phyloP scores from a whole-genome alignment of 2,888 invertebrate species.

The Lepidochitona cinerea region DNA sequence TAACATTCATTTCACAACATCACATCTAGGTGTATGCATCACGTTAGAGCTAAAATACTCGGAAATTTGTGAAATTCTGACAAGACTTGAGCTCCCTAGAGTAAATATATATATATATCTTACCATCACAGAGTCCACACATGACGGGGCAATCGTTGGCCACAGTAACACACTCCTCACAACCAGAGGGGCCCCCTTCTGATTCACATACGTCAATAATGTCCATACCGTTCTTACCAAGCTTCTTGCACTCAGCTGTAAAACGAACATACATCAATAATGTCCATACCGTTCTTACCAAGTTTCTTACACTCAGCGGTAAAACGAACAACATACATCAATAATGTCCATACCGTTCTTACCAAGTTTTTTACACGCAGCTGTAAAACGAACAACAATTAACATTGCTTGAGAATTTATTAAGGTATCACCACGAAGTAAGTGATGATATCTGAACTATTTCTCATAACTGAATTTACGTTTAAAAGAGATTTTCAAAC shows the following conservation, averaged over 20 bases:
- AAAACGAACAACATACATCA: not conserved
- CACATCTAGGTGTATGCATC: too few relatives aligned
- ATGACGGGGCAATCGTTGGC: slow-evolving; percentile 51
- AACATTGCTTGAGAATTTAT: too few relatives aligned
- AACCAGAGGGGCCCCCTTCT: slow-evolving; percentile 44
- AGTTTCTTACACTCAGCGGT: slow-evolving; percentile 41
- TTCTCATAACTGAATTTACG: too few relatives aligned
- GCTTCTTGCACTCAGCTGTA: slow-evolving; percentile 40
- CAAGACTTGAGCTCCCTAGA: not conserved
- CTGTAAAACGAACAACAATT: slow-evolving; percentile 20
- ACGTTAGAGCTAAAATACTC: too few relatives aligned
- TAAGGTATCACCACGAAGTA: too few relatives aligned
- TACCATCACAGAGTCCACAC: slow-evolving; percentile 55
- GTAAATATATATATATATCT: slow-evolving; percentile 14
- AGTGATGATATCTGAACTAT: too few relatives aligned
- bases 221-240: slow-evolving; percentile 47
- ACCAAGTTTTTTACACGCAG: slow-evolving; percentile 42
- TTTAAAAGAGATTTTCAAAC: too few relatives aligned
- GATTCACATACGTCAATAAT: slow-evolving; percentile 38
- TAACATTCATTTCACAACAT: too few relatives aligned
- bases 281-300: slow-evolving; percentile 47
- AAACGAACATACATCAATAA: not conserved
- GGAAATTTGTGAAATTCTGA: too few relatives aligned
- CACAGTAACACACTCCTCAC: slow-evolving; percentile 38
- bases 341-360: slow-evolving; percentile 46